Evolutionary conservation across 2,797 vertebrate genomes (phyloP).

Genomic region (Cottoperca gobio): DNA sequence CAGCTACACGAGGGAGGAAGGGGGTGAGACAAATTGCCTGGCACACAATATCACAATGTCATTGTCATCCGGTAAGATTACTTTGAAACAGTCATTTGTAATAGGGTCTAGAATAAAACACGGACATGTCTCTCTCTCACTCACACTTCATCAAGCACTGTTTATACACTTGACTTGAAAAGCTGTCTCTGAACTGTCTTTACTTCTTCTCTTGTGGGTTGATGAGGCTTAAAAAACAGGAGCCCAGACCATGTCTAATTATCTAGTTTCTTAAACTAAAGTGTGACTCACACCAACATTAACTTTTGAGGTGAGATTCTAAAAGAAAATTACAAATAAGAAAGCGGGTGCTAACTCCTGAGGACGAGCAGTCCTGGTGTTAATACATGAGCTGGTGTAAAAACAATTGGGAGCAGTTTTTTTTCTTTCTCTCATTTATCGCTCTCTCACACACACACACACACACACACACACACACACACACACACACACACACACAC

Average conservation of each 20-base stretch:
- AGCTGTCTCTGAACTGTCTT: background rate
- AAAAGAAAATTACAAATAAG: constrained; percentile 9
- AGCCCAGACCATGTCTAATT: constrained; percentile 1
- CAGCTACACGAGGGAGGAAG: constrained; percentile 10
- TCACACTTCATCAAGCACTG: background rate
- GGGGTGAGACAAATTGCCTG: constrained; percentile 22
- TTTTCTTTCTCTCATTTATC: constrained; percentile 39
- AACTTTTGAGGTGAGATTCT: constrained; percentile 3
- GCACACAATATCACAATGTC: constrained; percentile 10
- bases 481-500: background rate
- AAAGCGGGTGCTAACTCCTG: constrained; percentile 8
- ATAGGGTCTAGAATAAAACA: background rate
- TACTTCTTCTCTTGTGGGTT: background rate
- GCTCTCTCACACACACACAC: background rate
- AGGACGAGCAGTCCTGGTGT: background rate
- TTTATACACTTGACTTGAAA: background rate
- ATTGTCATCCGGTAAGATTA: constrained; percentile 18
- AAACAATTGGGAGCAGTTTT: constrained; percentile 34
- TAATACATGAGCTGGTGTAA: constrained; percentile 37
- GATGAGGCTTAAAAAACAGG: background rate
- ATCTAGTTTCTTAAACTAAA: constrained; percentile 8
- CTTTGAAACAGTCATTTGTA: constrained; percentile 20
- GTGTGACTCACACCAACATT: background rate
- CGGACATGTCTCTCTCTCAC: background rate
- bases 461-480: background rate